Conservation (phyloP, 2,113 vertebrate genomes). For the Caranx melampygus region DNA sequence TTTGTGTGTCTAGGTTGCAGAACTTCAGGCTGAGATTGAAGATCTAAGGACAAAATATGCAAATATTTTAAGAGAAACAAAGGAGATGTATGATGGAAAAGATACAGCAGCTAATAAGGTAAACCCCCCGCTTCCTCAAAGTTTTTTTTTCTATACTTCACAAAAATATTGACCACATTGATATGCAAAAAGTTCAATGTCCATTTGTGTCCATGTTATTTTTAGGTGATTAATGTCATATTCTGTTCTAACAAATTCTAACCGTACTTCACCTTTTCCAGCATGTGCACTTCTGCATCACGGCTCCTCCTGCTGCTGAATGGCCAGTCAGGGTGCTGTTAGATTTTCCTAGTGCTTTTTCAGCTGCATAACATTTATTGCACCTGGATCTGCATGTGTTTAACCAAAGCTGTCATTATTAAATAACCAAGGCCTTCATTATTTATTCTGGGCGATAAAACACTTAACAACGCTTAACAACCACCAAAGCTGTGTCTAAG, state of each 20-base stretch:
- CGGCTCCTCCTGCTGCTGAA: constrained; percentile 16
- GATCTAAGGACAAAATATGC: constrained; percentile 80
- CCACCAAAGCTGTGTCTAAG: neutral
- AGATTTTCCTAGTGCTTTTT: constrained; percentile 5
- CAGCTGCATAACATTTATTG: constrained; percentile 3
- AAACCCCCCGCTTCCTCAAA: neutral
- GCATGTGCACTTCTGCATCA: neutral
- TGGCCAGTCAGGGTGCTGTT: neutral
- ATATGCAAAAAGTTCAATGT: neutral
- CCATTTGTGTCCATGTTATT: neutral
- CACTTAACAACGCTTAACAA: neutral
- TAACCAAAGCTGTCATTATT: neutral
- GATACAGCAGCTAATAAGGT: constrained; percentile 80
- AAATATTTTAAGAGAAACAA: constrained; percentile 78
- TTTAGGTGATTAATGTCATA: neutral
- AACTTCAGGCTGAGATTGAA: constrained; percentile 82
- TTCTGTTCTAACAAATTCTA: neutral
- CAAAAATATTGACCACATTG: neutral
- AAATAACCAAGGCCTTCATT: neutral
- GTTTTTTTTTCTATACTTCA: neutral
- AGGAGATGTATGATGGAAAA: constrained; percentile 74
- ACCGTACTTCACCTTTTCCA: neutral
- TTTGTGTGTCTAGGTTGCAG: constrained; percentile 78
- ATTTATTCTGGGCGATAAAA: neutral
- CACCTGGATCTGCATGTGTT: neutral